Evolutionary conservation across 2,888 invertebrate genomes (phyloP).

Genomic region (Netelia virgata): DNA sequence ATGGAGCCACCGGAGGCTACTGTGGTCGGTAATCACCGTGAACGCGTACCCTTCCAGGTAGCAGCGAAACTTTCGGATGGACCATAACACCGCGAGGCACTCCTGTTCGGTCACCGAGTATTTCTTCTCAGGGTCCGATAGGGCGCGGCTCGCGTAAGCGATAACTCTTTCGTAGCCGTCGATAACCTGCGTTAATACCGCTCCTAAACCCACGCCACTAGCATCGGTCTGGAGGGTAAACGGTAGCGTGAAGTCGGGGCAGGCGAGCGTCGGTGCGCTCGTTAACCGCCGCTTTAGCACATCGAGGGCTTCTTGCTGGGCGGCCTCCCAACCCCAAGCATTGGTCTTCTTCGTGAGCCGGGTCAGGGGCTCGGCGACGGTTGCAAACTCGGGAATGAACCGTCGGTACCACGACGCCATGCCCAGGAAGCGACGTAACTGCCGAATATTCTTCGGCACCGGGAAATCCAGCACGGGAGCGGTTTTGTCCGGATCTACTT

Average conservation of each 20-base stretch:
- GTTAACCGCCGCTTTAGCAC: too few relatives aligned
- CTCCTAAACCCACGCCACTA: too few relatives aligned
- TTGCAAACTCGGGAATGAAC: constrained; percentile 69
- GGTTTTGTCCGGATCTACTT: constrained; percentile 46
- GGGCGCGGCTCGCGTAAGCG: too few relatives aligned
- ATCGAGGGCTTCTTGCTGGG: too few relatives aligned
- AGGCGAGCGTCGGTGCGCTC: too few relatives aligned
- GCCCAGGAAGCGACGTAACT: constrained; percentile 74
- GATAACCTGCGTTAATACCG: too few relatives aligned
- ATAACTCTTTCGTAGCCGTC: too few relatives aligned
- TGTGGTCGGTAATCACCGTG: constrained; percentile 69
- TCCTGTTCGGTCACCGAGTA: constrained; percentile 72
- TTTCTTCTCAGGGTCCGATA: constrained; percentile 67
- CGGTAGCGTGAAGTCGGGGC: too few relatives aligned
- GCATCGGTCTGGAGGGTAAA: too few relatives aligned
- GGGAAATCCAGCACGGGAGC: constrained; percentile 48
- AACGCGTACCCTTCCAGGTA: constrained; percentile 71
- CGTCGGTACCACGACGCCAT: constrained; percentile 74
- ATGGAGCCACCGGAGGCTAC: too few relatives aligned
- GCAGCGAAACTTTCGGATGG: constrained; percentile 67
- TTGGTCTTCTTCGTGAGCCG: constrained; percentile 63
- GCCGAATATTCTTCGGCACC: constrained; percentile 27
- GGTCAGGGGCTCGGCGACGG: constrained; percentile 66
- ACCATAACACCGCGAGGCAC: constrained; percentile 72
- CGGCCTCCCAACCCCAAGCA: too few relatives aligned